Evolutionary conservation across 2,113 vertebrate genomes (phyloP), one percentile per base, ranked within the genome.

Genomic region (Dendropsophus ebraccatus): DNA sequence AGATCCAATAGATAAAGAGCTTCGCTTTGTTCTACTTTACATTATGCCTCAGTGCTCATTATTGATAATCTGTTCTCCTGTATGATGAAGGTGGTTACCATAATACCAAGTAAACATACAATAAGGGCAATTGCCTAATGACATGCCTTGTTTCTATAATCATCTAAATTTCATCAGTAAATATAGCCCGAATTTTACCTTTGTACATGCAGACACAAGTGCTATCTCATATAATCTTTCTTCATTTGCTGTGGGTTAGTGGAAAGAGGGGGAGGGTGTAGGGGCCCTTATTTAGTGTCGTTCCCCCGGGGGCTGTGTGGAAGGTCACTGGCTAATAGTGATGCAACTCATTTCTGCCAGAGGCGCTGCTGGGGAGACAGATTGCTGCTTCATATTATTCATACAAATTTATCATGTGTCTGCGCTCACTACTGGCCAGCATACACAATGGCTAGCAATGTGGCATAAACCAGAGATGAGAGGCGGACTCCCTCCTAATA

Each of bases 301-400:
- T 69, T 78, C 35, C 83, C 83, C 83, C 69, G 60, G 83, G 37
- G 83, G 83, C 54, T 37, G 56, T 25, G 23, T 37, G 60, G 58
- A 85, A 78, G 83, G 83, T 85, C 83, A 85, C 54, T 52, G 30
- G 56, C 73, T 85, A 85, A 85, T 85, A 85, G 73, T 28, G 56
- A 77, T 77, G 45, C 58, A 85, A 73, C 81, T 73, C 49, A 74
- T 41, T 28, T 23, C 52, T 74, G 70, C 67, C 82, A 75, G 82
- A 54, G 60, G 74, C 58, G 30, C 74, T 78, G 28, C 60, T 78
- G 74, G 58, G 35, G 82, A 83, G 30, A 73, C 49, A 52, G 41
- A 77, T 77, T 77, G 54, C 73, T 45, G 83, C 83, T 67, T 75
- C 73, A 67, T 56, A 54, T 52, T 16, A 30, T 50, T 86, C 84